A percentile compares a stretch with the other conserved stretches of the same genome.
Conservation (phyloP, 2,888 invertebrate genomes). For the Lissocephala sabroskyi region DNA sequence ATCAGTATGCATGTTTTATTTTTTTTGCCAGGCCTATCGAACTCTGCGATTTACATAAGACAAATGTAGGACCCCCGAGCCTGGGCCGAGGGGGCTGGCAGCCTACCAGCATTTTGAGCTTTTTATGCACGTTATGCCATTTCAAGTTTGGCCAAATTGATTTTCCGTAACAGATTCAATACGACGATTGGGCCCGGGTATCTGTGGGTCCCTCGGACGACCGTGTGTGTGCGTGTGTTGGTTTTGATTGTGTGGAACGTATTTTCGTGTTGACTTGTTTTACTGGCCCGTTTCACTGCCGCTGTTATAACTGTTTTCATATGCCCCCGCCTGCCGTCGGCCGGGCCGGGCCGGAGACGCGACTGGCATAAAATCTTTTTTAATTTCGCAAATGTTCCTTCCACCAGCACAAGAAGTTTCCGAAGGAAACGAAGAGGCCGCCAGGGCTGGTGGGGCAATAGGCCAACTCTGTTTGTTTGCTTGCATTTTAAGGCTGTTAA, state of each 20-base stretch:
- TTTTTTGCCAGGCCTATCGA: too few species aligned
- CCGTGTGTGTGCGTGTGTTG: too few species aligned
- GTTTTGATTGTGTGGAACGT: slow-evolving; percentile 13
- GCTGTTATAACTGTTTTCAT: slow-evolving; percentile 23
- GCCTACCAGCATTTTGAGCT: slow-evolving; percentile 27
- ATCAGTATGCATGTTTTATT: too few species aligned
- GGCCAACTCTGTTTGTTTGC: slow-evolving; percentile 20
- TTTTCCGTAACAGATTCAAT: slow-evolving; percentile 54
- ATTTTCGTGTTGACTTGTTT: slow-evolving; percentile 50
- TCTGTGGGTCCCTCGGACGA: too few species aligned
- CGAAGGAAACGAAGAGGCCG: too few species aligned
- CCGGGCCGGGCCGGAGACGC: slow-evolving; percentile 29
- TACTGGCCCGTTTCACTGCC: slow-evolving; percentile 16
- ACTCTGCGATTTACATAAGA: too few species aligned
- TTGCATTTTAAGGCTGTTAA: background rate
- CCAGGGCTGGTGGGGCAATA: slow-evolving; percentile 12
- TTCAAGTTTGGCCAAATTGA: slow-evolving; percentile 54
- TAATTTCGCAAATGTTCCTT: slow-evolving; percentile 9
- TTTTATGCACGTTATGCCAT: slow-evolving; percentile 36
- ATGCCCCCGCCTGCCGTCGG: background rate
- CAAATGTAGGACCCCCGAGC: too few species aligned
- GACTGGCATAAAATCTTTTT: slow-evolving; percentile 46
- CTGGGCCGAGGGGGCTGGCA: too few species aligned
- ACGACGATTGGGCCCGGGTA: too few species aligned
- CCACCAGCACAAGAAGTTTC: too few species aligned